These are phyloP conservation scores for Stichodactyla helianthus DNA, from an alignment of 64 coral and sea anemone genomes.

Conservation along the genomic window DNA sequence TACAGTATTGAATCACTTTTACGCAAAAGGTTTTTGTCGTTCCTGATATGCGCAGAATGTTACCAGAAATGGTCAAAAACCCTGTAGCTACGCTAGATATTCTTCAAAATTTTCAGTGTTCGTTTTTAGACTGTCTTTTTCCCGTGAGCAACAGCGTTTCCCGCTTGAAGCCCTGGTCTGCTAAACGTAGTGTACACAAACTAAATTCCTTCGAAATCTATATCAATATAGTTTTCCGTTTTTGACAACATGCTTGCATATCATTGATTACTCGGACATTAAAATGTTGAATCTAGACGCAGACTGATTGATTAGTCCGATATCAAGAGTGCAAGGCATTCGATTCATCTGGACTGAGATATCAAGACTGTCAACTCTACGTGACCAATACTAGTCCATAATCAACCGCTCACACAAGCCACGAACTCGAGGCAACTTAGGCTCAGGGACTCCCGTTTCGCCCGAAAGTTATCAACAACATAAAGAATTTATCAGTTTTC, in stretches of 20 bases:
- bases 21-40: not conserved
- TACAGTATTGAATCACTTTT: not conserved
- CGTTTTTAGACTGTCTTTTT: not conserved
- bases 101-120: not conserved
- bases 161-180: too few species aligned
- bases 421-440: slow-evolving; percentile 3
- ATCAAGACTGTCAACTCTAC: not conserved
- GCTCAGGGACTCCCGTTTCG: not conserved
- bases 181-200: not conserved
- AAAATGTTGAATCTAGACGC: not conserved
- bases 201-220: not conserved
- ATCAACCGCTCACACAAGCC: not conserved
- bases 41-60: too few species aligned
- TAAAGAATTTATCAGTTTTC: not conserved
- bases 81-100: not conserved
- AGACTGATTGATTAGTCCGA: slow-evolving; percentile 2
- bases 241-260: not conserved
- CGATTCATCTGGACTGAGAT: not conserved
- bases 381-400: not conserved
- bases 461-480: not conserved
- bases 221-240: slow-evolving; percentile 9
- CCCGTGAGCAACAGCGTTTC: not conserved
- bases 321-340: slow-evolving; percentile 9
- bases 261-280: slow-evolving; percentile 11
- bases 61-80: too few species aligned